Evolutionary conservation across 2,888 invertebrate genomes (phyloP), one percentile per base, ranked within the genome.

Genomic region (Caenorhabditis doughertyi): DNA sequence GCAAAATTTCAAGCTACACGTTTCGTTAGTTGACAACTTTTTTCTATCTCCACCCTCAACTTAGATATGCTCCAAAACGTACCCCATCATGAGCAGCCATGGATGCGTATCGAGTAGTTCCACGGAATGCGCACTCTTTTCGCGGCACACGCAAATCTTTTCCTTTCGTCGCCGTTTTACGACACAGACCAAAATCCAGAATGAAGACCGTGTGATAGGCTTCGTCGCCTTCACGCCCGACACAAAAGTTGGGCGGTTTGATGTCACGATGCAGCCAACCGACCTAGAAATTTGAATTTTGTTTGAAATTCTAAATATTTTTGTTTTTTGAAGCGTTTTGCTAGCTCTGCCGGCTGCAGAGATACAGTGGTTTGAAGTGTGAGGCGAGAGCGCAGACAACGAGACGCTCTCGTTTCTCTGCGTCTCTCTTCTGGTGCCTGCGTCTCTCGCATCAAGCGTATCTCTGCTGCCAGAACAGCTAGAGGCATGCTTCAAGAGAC

Each of bases 171-270:
- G 73, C 70, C 25, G 74, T 83, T n/a, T 62, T 68, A 8, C 86
- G 62, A 35, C 83, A 83, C 11, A 86, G 65, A 11, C 86, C 86
- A 25, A 84, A 84, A 42, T 86, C 86, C 29, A 86, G 53, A 0
- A 86, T 51, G 70, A 53, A 86, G 32, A 86, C 18, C 0, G 79
- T 83, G 58, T 86, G 86, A 5, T 35, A 47, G 0, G 65, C 60
- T 39, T 68, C 55, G 29, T 83, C 81, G n/a, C 68, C 79, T 11
- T 79, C 79, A n/a, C 84, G 49, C 27, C 86, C 86, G 42, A 81
- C 62, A 13, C 84, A 79, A 68, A 86, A 86, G 53, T 86, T 86
- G 16, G 84, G 86, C n/a, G 86, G 84, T 53, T 85, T 85, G 56
- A 85, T 72, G 64, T 85, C 85, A 3, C 86, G 72, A 47, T 86